These are phyloP conservation scores for Prochilodus magdalenae DNA, from an alignment of 2,113 vertebrate genomes.

Conservation along the genomic window DNA sequence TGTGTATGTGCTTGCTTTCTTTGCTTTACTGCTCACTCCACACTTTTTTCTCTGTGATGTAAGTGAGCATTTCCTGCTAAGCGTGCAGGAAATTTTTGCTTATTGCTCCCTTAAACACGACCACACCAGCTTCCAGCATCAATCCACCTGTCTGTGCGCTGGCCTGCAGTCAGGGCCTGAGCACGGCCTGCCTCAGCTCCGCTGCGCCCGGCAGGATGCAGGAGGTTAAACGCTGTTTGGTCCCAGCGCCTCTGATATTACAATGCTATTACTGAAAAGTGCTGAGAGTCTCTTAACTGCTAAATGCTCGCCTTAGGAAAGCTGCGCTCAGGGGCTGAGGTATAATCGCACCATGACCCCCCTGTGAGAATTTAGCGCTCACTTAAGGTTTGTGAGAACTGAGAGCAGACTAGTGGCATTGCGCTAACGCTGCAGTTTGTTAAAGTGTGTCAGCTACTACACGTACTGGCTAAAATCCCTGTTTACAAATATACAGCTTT, in stretches of 20 bases:
- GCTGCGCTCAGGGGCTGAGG: slow-evolving; percentile 25
- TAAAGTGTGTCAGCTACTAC: not conserved
- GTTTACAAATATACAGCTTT: not conserved
- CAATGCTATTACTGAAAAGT: slow-evolving; percentile 51
- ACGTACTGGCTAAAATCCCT: not conserved
- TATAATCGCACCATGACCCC: slow-evolving; percentile 36
- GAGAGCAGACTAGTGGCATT: not conserved
- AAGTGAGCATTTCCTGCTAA: slow-evolving; percentile 43
- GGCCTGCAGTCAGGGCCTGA: not conserved
- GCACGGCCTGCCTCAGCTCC: slow-evolving; percentile 20
- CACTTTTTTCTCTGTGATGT: slow-evolving; percentile 14
- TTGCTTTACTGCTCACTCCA: slow-evolving; percentile 10
- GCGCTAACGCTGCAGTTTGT: slow-evolving; percentile 19
- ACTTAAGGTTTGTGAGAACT: slow-evolving; percentile 33
- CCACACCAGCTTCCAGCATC: slow-evolving; percentile 33
- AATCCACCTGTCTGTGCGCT: slow-evolving; percentile 40
- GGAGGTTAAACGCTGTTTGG: slow-evolving; percentile 42
- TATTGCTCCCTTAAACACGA: slow-evolving; percentile 42
- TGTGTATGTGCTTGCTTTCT: not conserved
- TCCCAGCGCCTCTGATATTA: slow-evolving; percentile 27
- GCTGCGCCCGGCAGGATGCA: not conserved
- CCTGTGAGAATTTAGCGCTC: slow-evolving; percentile 43
- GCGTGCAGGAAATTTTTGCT: slow-evolving; percentile 42
- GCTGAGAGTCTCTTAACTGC: slow-evolving; percentile 45
- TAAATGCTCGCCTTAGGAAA: slow-evolving; percentile 37